Base-by-base conservation (phyloP, 2,888 invertebrate genomes). In the Atethmia centrago region DNA sequence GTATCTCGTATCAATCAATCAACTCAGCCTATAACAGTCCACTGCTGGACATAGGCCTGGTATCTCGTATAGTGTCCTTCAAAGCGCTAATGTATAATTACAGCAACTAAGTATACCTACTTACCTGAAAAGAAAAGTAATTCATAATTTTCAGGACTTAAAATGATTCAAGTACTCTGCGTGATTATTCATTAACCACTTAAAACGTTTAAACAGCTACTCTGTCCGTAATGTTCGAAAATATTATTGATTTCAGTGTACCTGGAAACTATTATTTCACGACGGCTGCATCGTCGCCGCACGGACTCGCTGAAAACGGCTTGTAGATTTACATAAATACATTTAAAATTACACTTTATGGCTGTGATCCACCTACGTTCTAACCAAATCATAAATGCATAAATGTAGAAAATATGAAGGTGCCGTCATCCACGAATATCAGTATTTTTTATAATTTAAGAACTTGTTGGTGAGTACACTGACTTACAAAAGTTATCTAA, bases 181-280 rank as follows among this genome's bases (percentile, higher is more conserved):
- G 8, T 14, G 42, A 21, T 1, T 1, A 16, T 14, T 68, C 12
- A 51, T 25, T 36, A 51, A 53, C 12, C 7, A 14, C 8, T 58
- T 31, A n/a, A 42, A 36, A 40, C 14, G 10, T n/a, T 71, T 28
- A 55, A 36, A 21, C 25, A 36, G 0, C 28, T 36, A 16, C 2
- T 31, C 19, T 21, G 19, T 40, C 25, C 1, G 16, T 78, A 72
- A 80, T 40, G 14, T 58, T 66, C 31, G 5, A 28, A 65, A 58
- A 62, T 79, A 62, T 79, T 72, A 77, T 85, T 85, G 75, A 80
- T 91, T 90, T 73, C 89, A 94, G 94, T 10, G 55, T 85, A 59
- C 92, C 92, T 21, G 95, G 95, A 45, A 92, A 94, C 85, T 95
- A 95, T 84, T 95, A 89, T 77, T 91, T 95, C 31, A 83, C 86